Conservation (phyloP, 2,888 invertebrate genomes). For the Erebia ligea region DNA sequence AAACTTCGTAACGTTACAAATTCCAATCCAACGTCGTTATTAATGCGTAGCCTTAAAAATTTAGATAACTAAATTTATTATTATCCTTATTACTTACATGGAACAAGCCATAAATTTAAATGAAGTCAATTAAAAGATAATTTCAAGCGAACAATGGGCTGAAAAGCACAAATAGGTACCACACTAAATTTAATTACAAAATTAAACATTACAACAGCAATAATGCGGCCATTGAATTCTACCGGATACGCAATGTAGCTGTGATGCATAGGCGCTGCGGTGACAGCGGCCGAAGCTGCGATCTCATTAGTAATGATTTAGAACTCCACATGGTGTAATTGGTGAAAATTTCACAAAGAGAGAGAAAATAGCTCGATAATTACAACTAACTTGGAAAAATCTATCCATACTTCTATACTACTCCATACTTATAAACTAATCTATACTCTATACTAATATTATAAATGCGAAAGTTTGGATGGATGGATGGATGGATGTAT, state of each 20-base stretch:
- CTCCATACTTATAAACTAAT: too few species aligned
- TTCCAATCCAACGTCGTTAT: too few species aligned
- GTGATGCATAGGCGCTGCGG: conserved; percentile 14
- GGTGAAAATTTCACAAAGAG: neutral
- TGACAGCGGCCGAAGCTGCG: conserved; percentile 37
- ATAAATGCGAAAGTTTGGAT: too few species aligned
- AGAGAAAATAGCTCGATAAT: too few species aligned
- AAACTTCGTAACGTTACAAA: too few species aligned
- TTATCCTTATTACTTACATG: neutral
- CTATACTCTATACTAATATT: too few species aligned
- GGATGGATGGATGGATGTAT: too few species aligned
- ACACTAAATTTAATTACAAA: conserved; percentile 6
- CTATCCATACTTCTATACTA: too few species aligned
- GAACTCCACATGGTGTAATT: conserved; percentile 18
- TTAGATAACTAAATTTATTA: too few species aligned
- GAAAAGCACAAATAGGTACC: neutral
- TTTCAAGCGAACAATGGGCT: neutral
- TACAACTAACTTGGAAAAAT: too few species aligned
- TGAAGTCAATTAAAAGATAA: neutral
- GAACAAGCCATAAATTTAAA: neutral
- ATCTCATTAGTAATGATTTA: conserved; percentile 49
- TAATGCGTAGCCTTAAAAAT: too few species aligned
- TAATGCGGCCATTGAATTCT: conserved; percentile 19
- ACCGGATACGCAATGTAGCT: conserved; percentile 32
- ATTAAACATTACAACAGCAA: conserved; percentile 13